Conservation (phyloP, 1,140 invertebrate species). For the Drosophila miranda region DNA sequence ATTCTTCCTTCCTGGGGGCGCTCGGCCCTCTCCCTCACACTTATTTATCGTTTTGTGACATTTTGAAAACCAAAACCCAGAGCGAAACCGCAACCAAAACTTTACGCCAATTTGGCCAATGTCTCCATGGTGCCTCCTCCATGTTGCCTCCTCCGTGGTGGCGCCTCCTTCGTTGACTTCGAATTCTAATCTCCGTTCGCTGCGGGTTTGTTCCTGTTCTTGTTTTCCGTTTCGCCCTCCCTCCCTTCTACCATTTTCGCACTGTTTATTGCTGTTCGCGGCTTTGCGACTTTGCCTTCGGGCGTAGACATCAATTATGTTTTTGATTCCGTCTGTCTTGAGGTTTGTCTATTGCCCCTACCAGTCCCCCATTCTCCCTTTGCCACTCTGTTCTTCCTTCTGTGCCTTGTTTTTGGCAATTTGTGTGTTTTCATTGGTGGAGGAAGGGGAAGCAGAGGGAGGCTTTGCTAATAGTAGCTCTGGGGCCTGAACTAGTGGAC, state of each 20-base stretch:
- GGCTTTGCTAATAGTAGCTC: conserved; percentile 7
- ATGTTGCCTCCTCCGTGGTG: no score
- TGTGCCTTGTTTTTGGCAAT: conserved; percentile 3
- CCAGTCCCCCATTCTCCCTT: background rate
- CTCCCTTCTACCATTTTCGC: conserved; percentile 1
- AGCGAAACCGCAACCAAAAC: conserved; percentile 37
- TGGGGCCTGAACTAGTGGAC: background rate
- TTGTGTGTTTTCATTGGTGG: background rate
- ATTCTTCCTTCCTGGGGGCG: background rate
- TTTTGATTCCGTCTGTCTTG: conserved; percentile 61
- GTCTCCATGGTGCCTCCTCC: conserved; percentile 22
- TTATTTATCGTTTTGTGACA: conserved; percentile 75
- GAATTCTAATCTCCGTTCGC: conserved; percentile 70
- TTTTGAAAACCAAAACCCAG: conserved; percentile 45
- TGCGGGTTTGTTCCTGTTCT: conserved; percentile 44
- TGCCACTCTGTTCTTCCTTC: background rate
- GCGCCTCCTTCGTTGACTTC: conserved; percentile 1
- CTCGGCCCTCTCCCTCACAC: conserved; percentile 11
- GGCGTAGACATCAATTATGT: conserved; percentile 65
- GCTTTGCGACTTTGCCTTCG: conserved; percentile 43
- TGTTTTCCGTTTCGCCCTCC: conserved; percentile 12
- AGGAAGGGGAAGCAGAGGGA: conserved; percentile 12
- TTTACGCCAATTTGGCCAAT: conserved; percentile 67
- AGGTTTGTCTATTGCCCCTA: conserved; percentile 22
- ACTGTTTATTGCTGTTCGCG: conserved; percentile 66